Base-by-base conservation (phyloP, 2,888 invertebrate species). In the Sclerodermus sp. region DNA sequence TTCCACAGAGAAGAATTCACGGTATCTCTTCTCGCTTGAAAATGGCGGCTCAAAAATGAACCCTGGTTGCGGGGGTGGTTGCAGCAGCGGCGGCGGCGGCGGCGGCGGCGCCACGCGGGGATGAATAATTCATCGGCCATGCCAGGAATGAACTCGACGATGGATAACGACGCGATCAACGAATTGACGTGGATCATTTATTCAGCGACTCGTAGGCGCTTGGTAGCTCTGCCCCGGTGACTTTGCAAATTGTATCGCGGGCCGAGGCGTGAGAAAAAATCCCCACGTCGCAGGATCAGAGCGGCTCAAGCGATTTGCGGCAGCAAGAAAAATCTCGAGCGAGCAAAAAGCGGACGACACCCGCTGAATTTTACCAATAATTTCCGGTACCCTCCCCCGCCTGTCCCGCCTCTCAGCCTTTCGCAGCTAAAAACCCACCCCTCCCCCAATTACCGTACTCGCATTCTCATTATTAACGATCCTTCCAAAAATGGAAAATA, bases 121-220 rank as follows among this genome's bases (percentile, higher is more conserved):
- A 71, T 74, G 70, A 75, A 74, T 75, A 74, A 75, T 75, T 73
- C 3, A 23, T 23, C 8, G 71, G 62, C 57, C 64, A 61, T 23
- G 23, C 23, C 68, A 68, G 74, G 68, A 71, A 71, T 70, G 68
- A 74, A 73, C 74, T 74, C 68, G 69, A 64, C 65, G 71, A 62
- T 60, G 60, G 62, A 70, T 70, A 71, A 68, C 69, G 64, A 65
- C 53, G 58, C 62, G 51, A 62, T 62, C 59, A 58, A 47, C 56
- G 62, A 60, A 62, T 62, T 62, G 60, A 56, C 47, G 56, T 49
- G 49, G 58, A 67, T 74, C 63, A 74, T 72, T 71, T 71, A 73
- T 73, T 73, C 72, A 74, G 51, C 53, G 57, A 50, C 60, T 55
- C 58, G 53, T 57, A 58, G 57, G 48, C 58, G 55, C n/a, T n/a